These are phyloP conservation scores for Vespertilio murinus DNA, from an alignment of 2,797 vertebrate species.

Conservation along the genomic window DNA sequence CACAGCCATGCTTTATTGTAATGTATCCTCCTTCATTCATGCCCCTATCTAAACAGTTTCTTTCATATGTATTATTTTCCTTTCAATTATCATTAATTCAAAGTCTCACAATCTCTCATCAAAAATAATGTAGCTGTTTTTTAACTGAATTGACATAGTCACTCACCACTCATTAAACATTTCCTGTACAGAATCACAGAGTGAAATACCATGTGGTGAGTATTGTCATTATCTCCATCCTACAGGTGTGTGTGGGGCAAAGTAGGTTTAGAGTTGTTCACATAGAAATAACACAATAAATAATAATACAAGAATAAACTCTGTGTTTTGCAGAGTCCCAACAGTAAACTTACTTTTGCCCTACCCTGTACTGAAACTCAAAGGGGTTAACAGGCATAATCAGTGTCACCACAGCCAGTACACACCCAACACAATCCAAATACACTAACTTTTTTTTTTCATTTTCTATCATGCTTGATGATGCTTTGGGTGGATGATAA, in stretches of 20 bases:
- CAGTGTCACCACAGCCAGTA: background rate
- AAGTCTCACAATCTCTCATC: background rate
- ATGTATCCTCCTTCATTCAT: background rate
- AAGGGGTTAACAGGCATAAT: background rate
- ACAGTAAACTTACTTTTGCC: background rate
- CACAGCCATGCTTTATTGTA: background rate
- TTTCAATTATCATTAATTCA: background rate
- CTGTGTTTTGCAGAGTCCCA: background rate
- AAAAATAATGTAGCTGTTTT: background rate
- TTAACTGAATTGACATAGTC: background rate
- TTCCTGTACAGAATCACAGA: background rate
- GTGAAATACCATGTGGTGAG: background rate
- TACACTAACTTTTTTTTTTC: background rate
- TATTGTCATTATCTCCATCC: background rate
- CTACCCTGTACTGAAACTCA: background rate
- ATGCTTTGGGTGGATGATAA: background rate
- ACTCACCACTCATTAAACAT: background rate
- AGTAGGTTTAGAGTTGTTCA: background rate
- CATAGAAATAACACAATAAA: background rate
- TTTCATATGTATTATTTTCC: background rate
- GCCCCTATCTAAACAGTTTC: background rate
- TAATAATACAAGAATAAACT: background rate
- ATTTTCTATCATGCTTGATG: background rate
- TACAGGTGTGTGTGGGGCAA: background rate
- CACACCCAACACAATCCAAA: background rate